Evolutionary conservation across 2,797 vertebrate species (phyloP).

Genomic region (Bradypus variegatus): DNA sequence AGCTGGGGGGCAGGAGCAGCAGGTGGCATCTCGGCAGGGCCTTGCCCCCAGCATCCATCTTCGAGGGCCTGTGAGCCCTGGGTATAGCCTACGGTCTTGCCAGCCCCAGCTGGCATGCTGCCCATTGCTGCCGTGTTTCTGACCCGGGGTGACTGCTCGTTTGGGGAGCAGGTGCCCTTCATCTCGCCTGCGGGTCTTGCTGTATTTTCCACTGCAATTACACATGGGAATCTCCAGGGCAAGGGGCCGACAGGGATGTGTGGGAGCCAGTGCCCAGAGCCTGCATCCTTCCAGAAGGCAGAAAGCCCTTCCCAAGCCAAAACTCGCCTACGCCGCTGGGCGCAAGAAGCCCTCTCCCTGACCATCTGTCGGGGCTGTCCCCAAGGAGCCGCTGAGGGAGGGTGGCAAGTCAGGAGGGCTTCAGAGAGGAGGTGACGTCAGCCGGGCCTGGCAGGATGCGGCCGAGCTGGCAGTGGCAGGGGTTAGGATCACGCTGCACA

Average conservation of each 20-base stretch:
- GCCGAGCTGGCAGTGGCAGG: background rate
- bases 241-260: background rate
- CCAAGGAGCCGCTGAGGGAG: background rate
- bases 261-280: background rate
- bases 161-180: background rate
- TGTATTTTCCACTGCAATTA: background rate
- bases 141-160: background rate
- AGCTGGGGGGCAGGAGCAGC: background rate
- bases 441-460: background rate
- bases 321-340: no score
- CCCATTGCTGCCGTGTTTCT: constrained; percentile 18
- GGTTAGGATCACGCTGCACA: background rate
- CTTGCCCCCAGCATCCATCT: background rate
- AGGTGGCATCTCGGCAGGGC: background rate
- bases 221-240: background rate
- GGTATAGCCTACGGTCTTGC: background rate
- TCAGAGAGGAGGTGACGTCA: background rate
- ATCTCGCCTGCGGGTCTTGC: background rate
- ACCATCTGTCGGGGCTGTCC: background rate
- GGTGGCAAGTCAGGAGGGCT: background rate
- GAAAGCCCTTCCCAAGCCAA: no score
- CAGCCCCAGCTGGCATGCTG: constrained; percentile 29
- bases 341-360: background rate
- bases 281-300: no score
- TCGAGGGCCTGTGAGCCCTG: constrained; percentile 39